Evolutionary conservation across 2,888 invertebrate genomes (phyloP), one percentile per base, ranked within the genome.

Genomic region (Synergus itoensis): DNA sequence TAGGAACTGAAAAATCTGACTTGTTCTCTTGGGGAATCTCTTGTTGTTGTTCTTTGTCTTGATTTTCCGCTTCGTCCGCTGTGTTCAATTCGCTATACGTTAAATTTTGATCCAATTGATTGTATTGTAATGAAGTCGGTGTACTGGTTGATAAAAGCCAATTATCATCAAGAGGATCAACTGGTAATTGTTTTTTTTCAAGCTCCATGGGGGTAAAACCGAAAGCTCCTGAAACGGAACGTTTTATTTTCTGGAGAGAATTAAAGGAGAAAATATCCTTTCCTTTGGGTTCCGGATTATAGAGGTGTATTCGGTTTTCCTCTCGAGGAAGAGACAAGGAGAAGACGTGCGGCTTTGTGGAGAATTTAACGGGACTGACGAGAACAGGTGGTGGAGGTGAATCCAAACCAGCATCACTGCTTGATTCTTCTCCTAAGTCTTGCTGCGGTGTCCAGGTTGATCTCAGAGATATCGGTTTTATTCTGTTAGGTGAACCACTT

Each of bases 141-240:
- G 96, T 96, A 16, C 96, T 96, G 87, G 96, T 95, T 79, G 96
- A 96, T 48, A 97, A 91, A 86, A 97, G 95, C 97, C 97, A 97
- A 90, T 97, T 97, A 77, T 94, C 94, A 87, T 95, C 95, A 57
- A 93, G 88, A 16, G 88, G 84, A 63, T 89, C 89, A 80, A 80
- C 76, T 79, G 69, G 16, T 14, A 92, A 92, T 82, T 93, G 93
- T 79, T 93, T 93, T n/a, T 93, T 86, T 76, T 94, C 94, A 53
- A 93, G 79, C 62, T 94, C 94, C 80, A 93, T 92, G 77, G 93
- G 91, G 81, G 93, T 92, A 8, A 94, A 92, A 1, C 94, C 94
- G 8, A 94, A 87, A 0, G 93, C 94, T 0, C 95, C 95, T 0
- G 95, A 95, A 0, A 96, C 94, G 0, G 96, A 95, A 83, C 95